Evolutionary conservation across 2,113 vertebrate species (phyloP), one percentile per base, ranked within the genome.

Genomic region (Mirza zaza): DNA sequence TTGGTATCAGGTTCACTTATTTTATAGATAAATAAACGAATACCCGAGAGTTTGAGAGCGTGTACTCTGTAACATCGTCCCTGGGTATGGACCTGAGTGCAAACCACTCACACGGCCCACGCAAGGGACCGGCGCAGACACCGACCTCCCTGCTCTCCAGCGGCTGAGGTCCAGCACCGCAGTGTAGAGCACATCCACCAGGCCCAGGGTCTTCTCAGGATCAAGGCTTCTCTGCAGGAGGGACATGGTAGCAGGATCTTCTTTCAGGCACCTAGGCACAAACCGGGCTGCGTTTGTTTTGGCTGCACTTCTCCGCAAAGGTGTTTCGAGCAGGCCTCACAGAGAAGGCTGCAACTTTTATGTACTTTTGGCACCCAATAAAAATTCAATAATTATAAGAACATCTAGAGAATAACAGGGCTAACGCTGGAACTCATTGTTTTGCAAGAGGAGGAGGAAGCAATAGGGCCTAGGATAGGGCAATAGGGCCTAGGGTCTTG

Each of bases 181-280:
- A 0, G 99, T 99, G 94, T 99, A 99, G 59, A 99, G 99, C 87
- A 99, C 99, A 1, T 99, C 99, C 4, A 99, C 99, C 0, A 99
- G 98, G n/a, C 99, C 99, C 61, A 99, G 98, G 0, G 99, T 99
- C 98, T 99, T 99, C 98, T 99, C 99, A 0, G 99, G 99, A 97
- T 99, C 99, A 86, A 99, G 98, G 97, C 99, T 99, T 90, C 99
- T 99, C 98, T 99, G 99, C 12, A 99, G 99, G 97, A 99, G 98
- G 96, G 99, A 99, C 99, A 99, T 99, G 0, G 99, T 99, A 82
- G 99, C 99, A 15, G 99, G 99, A 96, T 99, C 99, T 98, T 99
- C 99, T 97, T 99, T 99, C 98, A 99, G 98, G 99, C 99, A 99
- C 99, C 99, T 99, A 96, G 65, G 81, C 48, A 90, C 11, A 96